Evolutionary conservation across 2,888 invertebrate species (phyloP).

Genomic region (Drepanosiphum platanoidis): DNA sequence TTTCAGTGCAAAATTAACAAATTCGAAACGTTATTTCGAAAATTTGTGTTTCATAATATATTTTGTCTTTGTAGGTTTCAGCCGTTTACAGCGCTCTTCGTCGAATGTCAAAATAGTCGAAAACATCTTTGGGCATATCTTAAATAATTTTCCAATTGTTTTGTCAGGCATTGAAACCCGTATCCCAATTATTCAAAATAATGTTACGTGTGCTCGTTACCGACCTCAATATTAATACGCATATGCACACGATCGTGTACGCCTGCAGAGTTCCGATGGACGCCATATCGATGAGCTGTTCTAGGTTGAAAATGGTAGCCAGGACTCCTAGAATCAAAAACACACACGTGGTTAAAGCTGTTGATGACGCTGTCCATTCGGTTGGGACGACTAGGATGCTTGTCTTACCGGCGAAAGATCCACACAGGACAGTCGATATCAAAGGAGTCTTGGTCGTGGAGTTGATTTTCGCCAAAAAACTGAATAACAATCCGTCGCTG

Average conservation of each 20-base stretch:
- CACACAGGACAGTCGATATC: constrained; percentile 77
- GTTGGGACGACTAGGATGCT: too few species aligned
- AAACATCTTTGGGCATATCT: too few species aligned
- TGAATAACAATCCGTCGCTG: constrained; percentile 81
- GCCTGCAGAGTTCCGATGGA: constrained; percentile 91
- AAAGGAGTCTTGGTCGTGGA: constrained; percentile 72
- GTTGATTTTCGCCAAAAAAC: constrained; percentile 69
- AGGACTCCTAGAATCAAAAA: constrained; percentile 74
- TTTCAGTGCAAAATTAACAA: too few species aligned
- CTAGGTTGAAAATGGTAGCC: constrained; percentile 88
- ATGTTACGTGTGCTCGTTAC: neutral
- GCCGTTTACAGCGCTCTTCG: too few species aligned
- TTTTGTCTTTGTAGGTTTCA: too few species aligned
- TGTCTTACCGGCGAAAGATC: constrained; percentile 76
- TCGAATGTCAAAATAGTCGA: too few species aligned
- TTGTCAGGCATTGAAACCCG: too few species aligned
- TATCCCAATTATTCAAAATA: too few species aligned
- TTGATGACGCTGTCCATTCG: neutral
- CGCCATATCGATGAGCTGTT: constrained; percentile 95
- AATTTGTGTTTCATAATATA: too few species aligned
- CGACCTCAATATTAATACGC: constrained; percentile 86
- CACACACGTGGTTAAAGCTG: neutral
- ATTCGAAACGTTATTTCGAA: too few species aligned
- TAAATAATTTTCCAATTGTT: too few species aligned
- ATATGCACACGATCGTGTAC: constrained; percentile 91